Conservation (phyloP, 2,888 invertebrate genomes). For the Horisme vitalbata region DNA sequence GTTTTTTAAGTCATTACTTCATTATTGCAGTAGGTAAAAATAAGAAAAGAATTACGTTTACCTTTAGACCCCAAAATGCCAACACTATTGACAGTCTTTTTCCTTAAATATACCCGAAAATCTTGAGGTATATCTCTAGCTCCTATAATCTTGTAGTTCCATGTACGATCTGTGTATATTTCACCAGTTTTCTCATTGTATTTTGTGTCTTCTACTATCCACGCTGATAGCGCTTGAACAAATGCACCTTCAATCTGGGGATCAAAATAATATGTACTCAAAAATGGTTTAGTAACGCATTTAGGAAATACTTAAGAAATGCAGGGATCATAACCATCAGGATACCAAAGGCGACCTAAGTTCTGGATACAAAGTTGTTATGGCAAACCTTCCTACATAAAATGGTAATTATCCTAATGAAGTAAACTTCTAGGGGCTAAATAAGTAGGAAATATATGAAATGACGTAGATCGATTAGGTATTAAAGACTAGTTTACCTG, state of each 20-base stretch:
- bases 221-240: constrained; percentile 51
- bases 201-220: constrained; percentile 46
- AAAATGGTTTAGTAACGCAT: no score
- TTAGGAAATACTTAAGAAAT: no score
- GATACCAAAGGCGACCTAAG: no score
- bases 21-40: no score
- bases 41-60: constrained; percentile 21
- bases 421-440: background rate
- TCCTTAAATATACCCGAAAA: constrained; percentile 47
- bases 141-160: constrained; percentile 54
- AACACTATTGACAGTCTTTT: constrained; percentile 46
- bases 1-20: no score
- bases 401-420: background rate
- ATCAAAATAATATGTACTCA: background rate
- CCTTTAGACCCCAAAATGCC: constrained; percentile 58
- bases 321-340: no score
- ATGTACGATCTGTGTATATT: constrained; percentile 49
- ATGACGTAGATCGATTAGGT: no score
- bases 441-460: no score
- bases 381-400: no score
- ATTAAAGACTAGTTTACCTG: constrained; percentile 65
- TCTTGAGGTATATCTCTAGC: constrained; percentile 54
- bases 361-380: no score
- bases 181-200: constrained; percentile 45
- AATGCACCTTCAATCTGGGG: constrained; percentile 85